Conservation (phyloP, 2,113 vertebrate species). For the Dendrocopos noguchii region DNA sequence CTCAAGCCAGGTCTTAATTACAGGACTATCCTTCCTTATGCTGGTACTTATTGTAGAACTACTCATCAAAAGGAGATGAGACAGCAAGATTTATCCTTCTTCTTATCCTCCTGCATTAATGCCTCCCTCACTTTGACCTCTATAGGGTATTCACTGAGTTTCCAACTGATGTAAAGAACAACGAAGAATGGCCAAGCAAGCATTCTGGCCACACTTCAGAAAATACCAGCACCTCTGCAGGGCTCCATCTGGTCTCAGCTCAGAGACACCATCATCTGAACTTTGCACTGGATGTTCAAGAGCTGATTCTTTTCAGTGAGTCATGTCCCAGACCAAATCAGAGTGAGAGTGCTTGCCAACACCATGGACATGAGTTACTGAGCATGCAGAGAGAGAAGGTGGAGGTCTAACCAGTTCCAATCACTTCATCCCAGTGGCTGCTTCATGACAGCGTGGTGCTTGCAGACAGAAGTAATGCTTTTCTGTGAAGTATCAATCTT, state of each 20-base stretch:
- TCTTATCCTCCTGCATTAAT: not conserved
- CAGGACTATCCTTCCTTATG: not conserved
- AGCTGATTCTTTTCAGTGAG: not conserved
- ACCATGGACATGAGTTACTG: accelerated
- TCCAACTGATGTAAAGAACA: not conserved
- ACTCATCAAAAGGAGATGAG: not conserved
- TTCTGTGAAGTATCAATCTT: not conserved
- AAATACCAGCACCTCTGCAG: constrained; percentile 27
- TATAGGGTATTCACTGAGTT: not conserved
- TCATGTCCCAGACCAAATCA: not conserved
- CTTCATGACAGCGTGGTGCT: not conserved
- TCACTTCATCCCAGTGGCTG: not conserved
- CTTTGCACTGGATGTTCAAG: not conserved
- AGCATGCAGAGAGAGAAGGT: not conserved
- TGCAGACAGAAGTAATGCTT: not conserved
- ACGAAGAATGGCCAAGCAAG: not conserved
- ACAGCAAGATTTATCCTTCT: constrained; percentile 8
- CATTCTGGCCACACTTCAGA: constrained; percentile 24
- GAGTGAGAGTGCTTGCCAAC: not conserved
- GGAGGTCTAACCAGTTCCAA: not conserved
- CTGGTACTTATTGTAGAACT: not conserved
- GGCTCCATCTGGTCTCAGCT: constrained; percentile 52
- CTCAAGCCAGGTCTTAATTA: not conserved
- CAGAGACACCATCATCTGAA: not conserved
- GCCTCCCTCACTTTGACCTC: not conserved